Evolutionary conservation across 2,797 vertebrate genomes (phyloP).

Genomic region (Channa striata): DNA sequence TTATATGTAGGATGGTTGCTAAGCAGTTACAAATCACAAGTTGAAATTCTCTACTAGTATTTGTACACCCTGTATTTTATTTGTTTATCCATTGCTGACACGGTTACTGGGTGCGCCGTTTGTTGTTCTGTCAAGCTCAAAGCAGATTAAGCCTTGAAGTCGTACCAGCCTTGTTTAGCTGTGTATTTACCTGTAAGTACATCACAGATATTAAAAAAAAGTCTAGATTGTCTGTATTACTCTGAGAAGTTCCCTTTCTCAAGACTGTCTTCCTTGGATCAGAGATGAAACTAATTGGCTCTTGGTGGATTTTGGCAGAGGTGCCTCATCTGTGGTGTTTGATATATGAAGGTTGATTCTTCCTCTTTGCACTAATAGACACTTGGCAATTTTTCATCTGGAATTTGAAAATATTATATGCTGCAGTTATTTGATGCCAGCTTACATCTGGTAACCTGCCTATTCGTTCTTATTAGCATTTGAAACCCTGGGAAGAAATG

Average conservation of each 20-base stretch:
- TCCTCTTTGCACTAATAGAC: conserved; percentile 36
- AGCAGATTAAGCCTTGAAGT: neutral
- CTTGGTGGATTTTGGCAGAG: conserved; percentile 49
- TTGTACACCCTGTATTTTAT: conserved; percentile 38
- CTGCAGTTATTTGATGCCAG: neutral
- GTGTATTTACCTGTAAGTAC: conserved; percentile 12
- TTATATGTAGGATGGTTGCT: conserved; percentile 65
- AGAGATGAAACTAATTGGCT: conserved; percentile 64
- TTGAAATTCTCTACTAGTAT: conserved; percentile 41
- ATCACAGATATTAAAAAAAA: conserved; percentile 22
- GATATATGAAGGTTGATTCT: conserved; percentile 64
- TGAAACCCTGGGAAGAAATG: conserved; percentile 6
- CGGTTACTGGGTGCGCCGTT: conserved; percentile 46
- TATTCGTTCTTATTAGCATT: conserved; percentile 10
- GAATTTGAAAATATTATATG: neutral
- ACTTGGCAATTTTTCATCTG: conserved; percentile 45
- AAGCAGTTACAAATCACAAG: conserved; percentile 47
- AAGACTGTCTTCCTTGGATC: conserved; percentile 41
- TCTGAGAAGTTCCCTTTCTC: conserved; percentile 41
- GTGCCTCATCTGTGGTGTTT: conserved; percentile 52
- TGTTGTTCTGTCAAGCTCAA: conserved; percentile 39
- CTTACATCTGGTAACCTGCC: neutral
- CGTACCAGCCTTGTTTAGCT: conserved; percentile 1
- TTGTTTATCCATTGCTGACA: conserved; percentile 36
- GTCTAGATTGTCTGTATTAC: conserved; percentile 26